These are phyloP conservation scores for Eidolon helvum DNA, from an alignment of 2,113 vertebrate species.

Conservation along the genomic window DNA sequence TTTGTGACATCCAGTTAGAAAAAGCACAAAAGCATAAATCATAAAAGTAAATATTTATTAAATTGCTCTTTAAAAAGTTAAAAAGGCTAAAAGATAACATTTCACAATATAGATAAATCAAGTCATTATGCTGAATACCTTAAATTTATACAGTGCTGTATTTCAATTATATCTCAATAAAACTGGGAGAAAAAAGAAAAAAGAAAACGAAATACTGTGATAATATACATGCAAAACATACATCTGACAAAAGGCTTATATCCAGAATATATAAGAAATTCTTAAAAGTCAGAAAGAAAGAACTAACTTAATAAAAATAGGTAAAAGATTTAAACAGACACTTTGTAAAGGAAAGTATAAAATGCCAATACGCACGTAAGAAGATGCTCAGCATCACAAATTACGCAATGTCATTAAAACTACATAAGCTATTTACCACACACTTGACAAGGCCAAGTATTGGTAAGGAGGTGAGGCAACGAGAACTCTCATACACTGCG, in stretches of 20 bases:
- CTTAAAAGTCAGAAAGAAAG: background rate
- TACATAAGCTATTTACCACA: background rate
- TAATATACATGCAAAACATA: background rate
- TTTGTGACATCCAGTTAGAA: background rate
- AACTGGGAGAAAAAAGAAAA: background rate
- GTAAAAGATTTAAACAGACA: background rate
- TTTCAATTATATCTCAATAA: background rate
- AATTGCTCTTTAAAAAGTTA: background rate
- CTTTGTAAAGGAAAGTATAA: background rate
- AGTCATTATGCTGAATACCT: background rate
- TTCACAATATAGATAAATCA: background rate
- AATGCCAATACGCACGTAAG: background rate
- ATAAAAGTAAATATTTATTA: background rate
- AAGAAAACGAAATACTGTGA: background rate
- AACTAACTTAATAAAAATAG: constrained; percentile 2
- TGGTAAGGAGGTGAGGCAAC: background rate
- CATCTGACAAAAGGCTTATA: background rate
- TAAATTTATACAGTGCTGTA: too few species aligned
- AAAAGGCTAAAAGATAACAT: constrained; percentile 19
- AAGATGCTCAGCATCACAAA: background rate
- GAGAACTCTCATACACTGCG: background rate
- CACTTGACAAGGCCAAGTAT: background rate
- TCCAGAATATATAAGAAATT: background rate
- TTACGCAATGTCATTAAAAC: background rate
- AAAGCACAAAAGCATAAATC: background rate